Base-by-base conservation (phyloP, 2,113 vertebrate genomes). In the Pomatorhinus ruficollis region DNA sequence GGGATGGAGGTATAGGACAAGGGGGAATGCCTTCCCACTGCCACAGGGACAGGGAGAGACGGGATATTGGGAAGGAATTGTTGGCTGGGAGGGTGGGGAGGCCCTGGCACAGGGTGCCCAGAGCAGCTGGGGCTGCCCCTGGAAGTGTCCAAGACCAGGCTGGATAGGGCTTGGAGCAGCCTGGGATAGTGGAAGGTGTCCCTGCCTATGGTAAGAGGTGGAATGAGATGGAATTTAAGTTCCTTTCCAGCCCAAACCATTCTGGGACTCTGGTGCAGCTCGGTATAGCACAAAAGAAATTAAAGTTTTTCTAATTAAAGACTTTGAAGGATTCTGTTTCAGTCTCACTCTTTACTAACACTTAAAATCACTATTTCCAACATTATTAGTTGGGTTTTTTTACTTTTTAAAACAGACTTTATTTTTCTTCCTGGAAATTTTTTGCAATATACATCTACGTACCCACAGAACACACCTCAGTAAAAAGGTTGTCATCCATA, bases 401-500 rank as follows among this genome's bases (percentile, higher is more conserved):
- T 77, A 70, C 47, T n/a, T 75, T 60, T 23, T n/a, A 84, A 93
- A 95, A 28, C 61, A 84, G 81, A 47, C 37, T 94, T 96, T 95
- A 89, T 95, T 95, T 79, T 83, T 69, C 40, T 85, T n/a, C 49
- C 66, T 27, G 52, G 72, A 57, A 69, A 37, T 79, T 81, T 31
- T 81, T 63, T 95, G 85, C 96, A 96, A 95, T 98, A 96, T 97
- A 97, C 97, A 97, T 95, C 91, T 96, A 88, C 89, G 25, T 7
- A 30, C 24, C 52, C 61, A 54, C 2, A 57, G 66, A 93, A 98
- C 93, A 97, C 96, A 94, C 95, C 93, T 98, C 97, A 97, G 28
- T 31, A 97, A 33, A 71, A 97, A 93, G 89, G 1, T 60, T 54
- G 25, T 33, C 4, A 5, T 74, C 75, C 63, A 97, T 96, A 97